Evolutionary conservation across 2,888 invertebrate genomes (phyloP), one percentile per base, ranked within the genome.

Genomic region (Heliothis peltigera): DNA sequence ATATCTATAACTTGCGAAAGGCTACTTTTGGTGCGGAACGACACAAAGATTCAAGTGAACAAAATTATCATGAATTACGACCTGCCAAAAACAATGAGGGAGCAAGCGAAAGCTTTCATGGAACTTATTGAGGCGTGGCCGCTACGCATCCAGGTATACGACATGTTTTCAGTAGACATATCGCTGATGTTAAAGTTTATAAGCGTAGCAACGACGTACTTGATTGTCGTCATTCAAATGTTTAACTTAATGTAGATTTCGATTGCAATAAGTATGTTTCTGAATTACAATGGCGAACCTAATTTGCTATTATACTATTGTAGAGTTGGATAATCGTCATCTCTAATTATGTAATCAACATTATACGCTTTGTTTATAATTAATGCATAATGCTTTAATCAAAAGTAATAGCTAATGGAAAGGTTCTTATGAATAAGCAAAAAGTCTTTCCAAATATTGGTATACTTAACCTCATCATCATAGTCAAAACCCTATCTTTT

Each of bases 211-310:
- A 90, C 92, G 0, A 91, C 92, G 0, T 93, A 91, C 73, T 84
- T 92, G 49, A 91, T 93, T 77, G 85, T 92, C 39, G 85, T 91
- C 22, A 85, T 92, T 69, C 92, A 93, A 80, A 78, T 91, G 35
- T 87, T 87, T 54, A 35, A 35, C 15, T 35, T 35, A 4, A 35
- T 35, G 35, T 35, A 35, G 35, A 15, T 35, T 35, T 35, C 4
- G 15, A 35, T 15, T 12, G 35, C 15, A 35, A 4, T 3, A 25
- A 35, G 4, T 15, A 15, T 35, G 4, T 15, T 15, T 15, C 15
- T 7, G 1, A 28, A 28, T 15, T 15, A 35, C 15, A 35, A 35
- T 35, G 35, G 35, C 35, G 15, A 4, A 4, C 8, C 35, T 15
- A 35, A 12, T 15, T 35, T 35, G 4, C 15, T 35, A 4, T 35